Evolutionary conservation across 2,888 invertebrate genomes (phyloP).

Genomic region (Cheiracanthium punctorium): DNA sequence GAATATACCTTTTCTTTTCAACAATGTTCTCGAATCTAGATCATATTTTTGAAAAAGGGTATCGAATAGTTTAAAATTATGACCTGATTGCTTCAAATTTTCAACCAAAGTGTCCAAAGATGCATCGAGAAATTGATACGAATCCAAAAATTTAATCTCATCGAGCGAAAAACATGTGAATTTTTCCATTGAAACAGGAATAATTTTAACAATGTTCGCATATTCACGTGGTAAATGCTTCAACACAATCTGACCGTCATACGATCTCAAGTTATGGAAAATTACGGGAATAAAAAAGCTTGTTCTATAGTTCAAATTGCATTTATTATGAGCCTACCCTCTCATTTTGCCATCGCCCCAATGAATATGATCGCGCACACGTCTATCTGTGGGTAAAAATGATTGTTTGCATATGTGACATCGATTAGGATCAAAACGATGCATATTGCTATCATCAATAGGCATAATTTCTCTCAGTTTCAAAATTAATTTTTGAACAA

Average conservation of each 20-base stretch:
- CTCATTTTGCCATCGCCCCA: neutral
- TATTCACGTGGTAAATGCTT: neutral
- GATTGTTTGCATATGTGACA: constrained; percentile 16
- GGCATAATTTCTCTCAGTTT: neutral
- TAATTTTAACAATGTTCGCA: neutral
- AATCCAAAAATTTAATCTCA: constrained; percentile 72
- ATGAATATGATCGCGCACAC: neutral
- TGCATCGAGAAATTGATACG: constrained; percentile 56
- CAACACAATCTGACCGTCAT: neutral
- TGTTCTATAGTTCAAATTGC: neutral
- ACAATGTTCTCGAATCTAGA: neutral
- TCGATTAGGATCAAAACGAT: neutral
- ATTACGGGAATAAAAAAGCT: neutral
- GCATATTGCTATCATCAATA: neutral
- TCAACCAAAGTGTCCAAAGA: constrained; percentile 40
- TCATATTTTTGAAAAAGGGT: neutral
- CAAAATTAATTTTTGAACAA: neutral
- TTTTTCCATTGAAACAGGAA: constrained; percentile 16
- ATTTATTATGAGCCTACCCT: neutral
- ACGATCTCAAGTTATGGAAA: neutral
- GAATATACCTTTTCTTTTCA: constrained; percentile 25
- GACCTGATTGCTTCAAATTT: constrained; percentile 38
- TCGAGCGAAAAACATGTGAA: constrained; percentile 60
- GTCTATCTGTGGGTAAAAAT: neutral
- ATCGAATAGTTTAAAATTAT: constrained; percentile 3